Evolutionary conservation across 2,113 vertebrate species (phyloP).

Genomic region (sheep (Ovis aries)): ARS-UI_Ramb_v3.0 NC_056061.1:68112001-68112500

Average conservation of each 20-base stretch:
- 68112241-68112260: constrained; percentile 4
- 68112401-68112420: not conserved
- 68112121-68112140: constrained; percentile 34
- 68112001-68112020: not conserved
- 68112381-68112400: not conserved
- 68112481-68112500: constrained; percentile 91
- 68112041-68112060: not conserved
- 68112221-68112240: not conserved
- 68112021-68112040: not conserved
- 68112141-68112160: not conserved
- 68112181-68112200: not conserved
- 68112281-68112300: not conserved
- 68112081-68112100: not conserved
- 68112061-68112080: not conserved
- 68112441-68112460: constrained; percentile 91
- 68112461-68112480: constrained; percentile 94
- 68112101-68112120: not conserved
- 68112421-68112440: constrained; percentile 78
- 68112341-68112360: not conserved
- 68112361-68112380: not conserved
- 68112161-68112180: not conserved
- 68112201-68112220: not conserved
- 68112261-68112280: not conserved
- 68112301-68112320: not conserved
- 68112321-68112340: not conserved